Conservation (phyloP, 2,113 vertebrate genomes). For the Menidia beryllina region DNA sequence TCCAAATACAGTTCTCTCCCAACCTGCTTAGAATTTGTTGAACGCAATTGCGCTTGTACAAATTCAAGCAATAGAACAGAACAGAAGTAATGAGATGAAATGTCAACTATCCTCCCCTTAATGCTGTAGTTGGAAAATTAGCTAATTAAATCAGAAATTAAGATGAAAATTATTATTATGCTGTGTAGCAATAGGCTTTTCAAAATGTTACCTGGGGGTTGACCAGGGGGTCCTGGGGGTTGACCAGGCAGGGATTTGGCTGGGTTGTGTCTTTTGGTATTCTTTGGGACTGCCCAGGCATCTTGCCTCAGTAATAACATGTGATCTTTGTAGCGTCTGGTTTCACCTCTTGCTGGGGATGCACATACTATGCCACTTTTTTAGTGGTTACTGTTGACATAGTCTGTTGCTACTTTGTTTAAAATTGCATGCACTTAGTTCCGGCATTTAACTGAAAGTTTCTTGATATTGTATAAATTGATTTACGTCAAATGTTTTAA, state of each 20-base stretch:
- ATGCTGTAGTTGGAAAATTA: too few relatives aligned
- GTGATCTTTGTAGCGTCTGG: background rate
- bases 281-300: slow-evolving; percentile 4
- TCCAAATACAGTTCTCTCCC: too few relatives aligned
- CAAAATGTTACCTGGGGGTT: too few relatives aligned
- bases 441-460: background rate
- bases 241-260: background rate
- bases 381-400: background rate
- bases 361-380: background rate
- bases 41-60: too few relatives aligned
- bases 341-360: background rate
- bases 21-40: too few relatives aligned
- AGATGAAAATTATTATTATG: too few relatives aligned
- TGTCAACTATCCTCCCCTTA: too few relatives aligned
- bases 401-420: background rate
- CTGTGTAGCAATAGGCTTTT: background rate
- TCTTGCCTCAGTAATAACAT: background rate
- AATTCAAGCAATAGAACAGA: too few relatives aligned
- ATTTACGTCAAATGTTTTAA: too few relatives aligned
- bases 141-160: background rate
- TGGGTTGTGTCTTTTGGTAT: slow-evolving; percentile 7
- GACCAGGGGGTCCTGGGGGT: too few relatives aligned
- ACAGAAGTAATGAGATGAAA: background rate
- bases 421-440: background rate
- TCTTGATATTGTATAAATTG: background rate